phyloP scores from a whole-genome alignment of 2,113 vertebrate species.

The Columba janthina region DNA sequence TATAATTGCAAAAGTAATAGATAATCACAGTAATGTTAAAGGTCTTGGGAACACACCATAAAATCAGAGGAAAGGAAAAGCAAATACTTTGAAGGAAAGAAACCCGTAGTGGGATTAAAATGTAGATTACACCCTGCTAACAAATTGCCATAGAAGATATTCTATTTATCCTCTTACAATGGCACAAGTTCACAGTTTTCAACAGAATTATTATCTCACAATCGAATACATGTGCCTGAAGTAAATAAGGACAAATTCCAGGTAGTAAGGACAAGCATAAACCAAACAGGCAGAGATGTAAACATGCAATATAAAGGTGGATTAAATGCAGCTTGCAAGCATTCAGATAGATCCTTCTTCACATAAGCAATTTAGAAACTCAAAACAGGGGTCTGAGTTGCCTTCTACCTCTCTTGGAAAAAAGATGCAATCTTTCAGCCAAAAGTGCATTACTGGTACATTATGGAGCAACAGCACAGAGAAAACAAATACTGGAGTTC shows the following conservation, averaged over 20 bases:
- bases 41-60: not conserved
- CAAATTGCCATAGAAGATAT: not conserved
- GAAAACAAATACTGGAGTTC: not conserved
- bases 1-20: not conserved
- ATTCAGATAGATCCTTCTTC: not conserved
- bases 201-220: slow-evolving; percentile 36
- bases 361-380: not conserved
- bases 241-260: not conserved
- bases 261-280: not conserved
- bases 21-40: not conserved
- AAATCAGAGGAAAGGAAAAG: not conserved
- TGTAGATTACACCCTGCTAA: slow-evolving; percentile 21
- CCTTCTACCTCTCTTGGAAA: not conserved
- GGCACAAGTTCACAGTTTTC: slow-evolving; percentile 2
- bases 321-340: not conserved
- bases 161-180: slow-evolving; percentile 12
- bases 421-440: not conserved
- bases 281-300: not conserved
- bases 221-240: slow-evolving; percentile 16
- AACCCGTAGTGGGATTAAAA: slow-evolving; percentile 20
- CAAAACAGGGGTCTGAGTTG: not conserved
- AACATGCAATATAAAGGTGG: not conserved
- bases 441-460: not conserved
- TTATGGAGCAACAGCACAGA: not conserved
- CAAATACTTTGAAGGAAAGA: not conserved